These are phyloP conservation scores for Drosophila willistoni DNA, from an alignment of 1,140 invertebrate genomes.

Conservation along the genomic window DNA sequence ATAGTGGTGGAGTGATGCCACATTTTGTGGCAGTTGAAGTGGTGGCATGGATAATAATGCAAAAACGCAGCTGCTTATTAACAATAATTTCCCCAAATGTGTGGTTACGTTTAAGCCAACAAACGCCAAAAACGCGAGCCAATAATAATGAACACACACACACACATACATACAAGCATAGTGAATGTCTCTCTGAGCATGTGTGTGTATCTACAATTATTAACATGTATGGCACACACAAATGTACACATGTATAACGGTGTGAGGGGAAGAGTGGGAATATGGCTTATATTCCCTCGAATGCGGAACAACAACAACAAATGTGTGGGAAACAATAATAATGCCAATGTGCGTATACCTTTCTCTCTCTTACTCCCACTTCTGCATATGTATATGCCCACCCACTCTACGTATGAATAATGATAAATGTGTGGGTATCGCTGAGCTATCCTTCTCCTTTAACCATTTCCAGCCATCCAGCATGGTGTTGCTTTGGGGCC, in stretches of 20 bases:
- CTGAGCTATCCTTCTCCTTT: neutral
- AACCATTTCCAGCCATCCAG: neutral
- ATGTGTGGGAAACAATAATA: slow-evolving; percentile 25
- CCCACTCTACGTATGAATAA: neutral
- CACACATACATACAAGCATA: slow-evolving; percentile 7
- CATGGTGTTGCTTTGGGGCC: slow-evolving; percentile 12
- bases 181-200: neutral
- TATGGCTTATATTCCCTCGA: slow-evolving; percentile 17
- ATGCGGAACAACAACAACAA: slow-evolving; percentile 16
- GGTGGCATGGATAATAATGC: slow-evolving; percentile 35
- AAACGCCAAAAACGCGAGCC: slow-evolving; percentile 67
- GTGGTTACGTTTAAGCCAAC: slow-evolving; percentile 74
- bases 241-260: neutral
- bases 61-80: slow-evolving; percentile 73
- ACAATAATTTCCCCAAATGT: slow-evolving; percentile 78
- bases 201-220: slow-evolving; percentile 57
- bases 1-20: slow-evolving; percentile 9
- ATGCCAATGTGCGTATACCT: slow-evolving; percentile 13
- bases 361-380: neutral
- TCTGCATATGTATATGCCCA: neutral
- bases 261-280: neutral
- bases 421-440: slow-evolving; percentile 19
- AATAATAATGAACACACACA: slow-evolving; percentile 55
- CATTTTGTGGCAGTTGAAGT: slow-evolving; percentile 28
- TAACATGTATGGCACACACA: slow-evolving; percentile 13